Evolutionary conservation across 2,888 invertebrate species (phyloP), one percentile per base, ranked within the genome.

Genomic region (Mythimna vitellina): DNA sequence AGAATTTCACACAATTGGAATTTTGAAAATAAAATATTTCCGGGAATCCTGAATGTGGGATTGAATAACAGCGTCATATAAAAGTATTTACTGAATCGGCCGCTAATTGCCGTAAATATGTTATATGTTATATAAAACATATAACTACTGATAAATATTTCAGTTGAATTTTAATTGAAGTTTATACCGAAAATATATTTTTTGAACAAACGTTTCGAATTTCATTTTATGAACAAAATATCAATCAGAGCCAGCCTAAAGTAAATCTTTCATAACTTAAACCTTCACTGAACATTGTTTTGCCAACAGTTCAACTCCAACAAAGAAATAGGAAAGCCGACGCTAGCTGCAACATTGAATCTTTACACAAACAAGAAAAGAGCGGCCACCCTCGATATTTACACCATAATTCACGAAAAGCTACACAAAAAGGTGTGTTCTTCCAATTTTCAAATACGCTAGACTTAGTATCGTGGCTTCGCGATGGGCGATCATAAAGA

Each of bases 401-500:
- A 68, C 80, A 75, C 60, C 51, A 76, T 76, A 80, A 70, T 80
- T 77, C 70, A 70, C 65, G 57, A 78, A 65, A 73, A 74, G 57
- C 42, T 72, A 60, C 70, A 73, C 63, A 63, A 76, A 74, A 79
- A 82, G 77, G 82, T 71, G 79, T 78, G 80, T 82, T 78, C 70
- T 69, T 70, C 66, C 57, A 79, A 73, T 80, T 86, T 83, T 67
- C 65, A 83, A 83, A 84, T 82, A 86, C 70, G 61, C 68, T 65
- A 70, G 78, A 78, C 78, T 76, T 73, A 77, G 76, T 77, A 81
- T 73, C 74, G 83, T 83, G 38, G 73, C 71, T 72, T 85, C 82
- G 80, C 86, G 85, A 86, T 86, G 88, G 87, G 89, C 86, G 86
- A 85, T 90, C 91, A 90, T 96, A 96, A 96, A 96, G 94, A 95